These are phyloP conservation scores for Tridacna gigas DNA, from an alignment of 2,888 invertebrate species.

Conservation along the genomic window DNA sequence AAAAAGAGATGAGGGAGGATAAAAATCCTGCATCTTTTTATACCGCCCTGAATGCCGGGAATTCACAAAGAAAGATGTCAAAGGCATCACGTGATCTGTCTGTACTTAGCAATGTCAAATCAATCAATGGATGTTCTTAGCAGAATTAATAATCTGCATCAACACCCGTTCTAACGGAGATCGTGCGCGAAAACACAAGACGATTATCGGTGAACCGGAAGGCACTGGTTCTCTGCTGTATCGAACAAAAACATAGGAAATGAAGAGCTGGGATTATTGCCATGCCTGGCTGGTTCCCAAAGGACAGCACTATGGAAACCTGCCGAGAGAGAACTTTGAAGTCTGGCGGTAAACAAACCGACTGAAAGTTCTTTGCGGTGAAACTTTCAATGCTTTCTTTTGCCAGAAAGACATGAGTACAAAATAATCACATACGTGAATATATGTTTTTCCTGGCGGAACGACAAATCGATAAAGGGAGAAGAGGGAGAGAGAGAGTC, in stretches of 20 bases:
- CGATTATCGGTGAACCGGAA: conserved; percentile 61
- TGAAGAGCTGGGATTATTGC: conserved; percentile 51
- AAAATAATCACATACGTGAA: conserved; percentile 16
- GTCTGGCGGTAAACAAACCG: conserved; percentile 55
- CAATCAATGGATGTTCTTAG: conserved; percentile 10
- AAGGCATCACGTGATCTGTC: conserved; percentile 25
- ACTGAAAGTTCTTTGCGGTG: conserved; percentile 9
- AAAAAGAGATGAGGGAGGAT: too few relatives aligned
- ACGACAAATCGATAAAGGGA: too few relatives aligned
- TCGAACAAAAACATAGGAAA: conserved; percentile 56
- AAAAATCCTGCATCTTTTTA: too few relatives aligned
- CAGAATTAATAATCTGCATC: conserved; percentile 30
- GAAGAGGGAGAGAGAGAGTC: too few relatives aligned
- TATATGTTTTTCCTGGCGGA: too few relatives aligned
- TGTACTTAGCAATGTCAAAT: conserved; percentile 29
- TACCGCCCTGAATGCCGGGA: background rate
- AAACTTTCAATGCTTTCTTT: conserved; percentile 19
- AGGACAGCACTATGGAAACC: conserved; percentile 46
- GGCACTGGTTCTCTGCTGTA: conserved; percentile 54
- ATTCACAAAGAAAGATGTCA: conserved; percentile 26
- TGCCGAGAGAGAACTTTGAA: conserved; percentile 53
- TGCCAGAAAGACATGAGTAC: background rate
- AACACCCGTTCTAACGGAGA: conserved; percentile 22
- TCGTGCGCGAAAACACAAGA: conserved; percentile 26
- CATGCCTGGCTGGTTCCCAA: conserved; percentile 46